Evolutionary conservation across 2,888 invertebrate species (phyloP).

Genomic region (Cerceris rybyensis): DNA sequence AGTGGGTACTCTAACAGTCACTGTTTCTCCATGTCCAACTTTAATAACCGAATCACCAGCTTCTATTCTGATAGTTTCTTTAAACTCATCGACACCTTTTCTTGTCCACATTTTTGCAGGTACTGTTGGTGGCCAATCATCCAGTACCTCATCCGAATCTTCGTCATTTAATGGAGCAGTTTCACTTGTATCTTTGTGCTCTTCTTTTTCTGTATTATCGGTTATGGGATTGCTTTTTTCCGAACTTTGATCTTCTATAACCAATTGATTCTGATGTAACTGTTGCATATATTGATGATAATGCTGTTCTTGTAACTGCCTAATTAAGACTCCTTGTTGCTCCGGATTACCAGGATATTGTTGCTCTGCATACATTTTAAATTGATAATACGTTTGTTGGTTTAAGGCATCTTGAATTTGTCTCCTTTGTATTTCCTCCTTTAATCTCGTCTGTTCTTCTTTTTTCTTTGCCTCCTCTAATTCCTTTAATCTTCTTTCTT

Average conservation of each 20-base stretch:
- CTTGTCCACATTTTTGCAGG: slow-evolving; percentile 98
- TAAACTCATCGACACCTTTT: slow-evolving; percentile 94
- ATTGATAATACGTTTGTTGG: slow-evolving; percentile 95
- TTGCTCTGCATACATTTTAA: slow-evolving; percentile 95
- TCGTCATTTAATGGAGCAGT: slow-evolving; percentile 66
- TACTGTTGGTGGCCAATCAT: slow-evolving; percentile 84
- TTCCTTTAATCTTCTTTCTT: slow-evolving; percentile 84
- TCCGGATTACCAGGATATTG: slow-evolving; percentile 93
- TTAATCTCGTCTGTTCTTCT: slow-evolving; percentile 86
- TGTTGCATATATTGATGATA: slow-evolving; percentile 99
- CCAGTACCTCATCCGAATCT: slow-evolving; percentile 66
- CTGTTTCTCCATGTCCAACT: slow-evolving; percentile 98
- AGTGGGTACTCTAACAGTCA: slow-evolving; percentile 98
- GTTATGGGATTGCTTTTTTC: slow-evolving; percentile 48
- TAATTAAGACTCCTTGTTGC: slow-evolving; percentile 95
- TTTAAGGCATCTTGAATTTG: slow-evolving; percentile 98
- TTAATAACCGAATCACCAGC: slow-evolving; percentile 94
- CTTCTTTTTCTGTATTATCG: slow-evolving; percentile 32
- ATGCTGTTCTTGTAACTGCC: slow-evolving; percentile 98
- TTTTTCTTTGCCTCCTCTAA: slow-evolving; percentile 81
- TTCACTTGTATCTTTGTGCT: slow-evolving; percentile 61
- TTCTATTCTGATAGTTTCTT: slow-evolving; percentile 91
- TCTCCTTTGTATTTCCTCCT: slow-evolving; percentile 86
- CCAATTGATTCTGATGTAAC: slow-evolving; percentile 84
- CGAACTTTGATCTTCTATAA: slow-evolving; percentile 72